A percentile compares a stretch with the other conserved stretches of the same genome.
Evolutionary conservation across 2,888 invertebrate genomes (phyloP).

Genomic region (Artemia sp.): DNA sequence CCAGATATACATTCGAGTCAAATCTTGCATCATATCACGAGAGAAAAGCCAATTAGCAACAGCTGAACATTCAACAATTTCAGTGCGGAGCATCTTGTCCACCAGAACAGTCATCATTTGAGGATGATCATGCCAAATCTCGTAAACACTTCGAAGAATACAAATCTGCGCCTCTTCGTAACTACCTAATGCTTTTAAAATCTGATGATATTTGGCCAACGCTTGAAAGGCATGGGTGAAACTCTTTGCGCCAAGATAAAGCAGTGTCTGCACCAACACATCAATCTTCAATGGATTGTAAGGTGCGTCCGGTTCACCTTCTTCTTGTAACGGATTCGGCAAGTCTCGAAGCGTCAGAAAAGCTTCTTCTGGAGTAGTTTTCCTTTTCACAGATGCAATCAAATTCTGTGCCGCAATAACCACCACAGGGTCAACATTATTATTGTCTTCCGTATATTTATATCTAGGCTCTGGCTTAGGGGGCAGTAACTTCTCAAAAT

Average conservation of each 20-base stretch:
- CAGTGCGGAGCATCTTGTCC: slow-evolving; percentile 92
- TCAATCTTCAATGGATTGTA: slow-evolving; percentile 89
- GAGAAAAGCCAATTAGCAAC: slow-evolving; percentile 97
- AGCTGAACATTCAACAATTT: slow-evolving; percentile 87
- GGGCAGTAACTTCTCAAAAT: slow-evolving; percentile 67
- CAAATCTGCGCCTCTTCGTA: slow-evolving; percentile 91
- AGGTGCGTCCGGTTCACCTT: slow-evolving; percentile 45
- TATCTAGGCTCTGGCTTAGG: slow-evolving; percentile 65
- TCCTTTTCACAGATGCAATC: slow-evolving; percentile 31
- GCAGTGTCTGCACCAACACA: slow-evolving; percentile 84
- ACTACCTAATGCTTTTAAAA: slow-evolving; percentile 76
- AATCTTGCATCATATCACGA: slow-evolving; percentile 73
- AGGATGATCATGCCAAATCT: slow-evolving; percentile 86
- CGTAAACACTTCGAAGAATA: slow-evolving; percentile 75
- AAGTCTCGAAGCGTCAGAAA: slow-evolving; percentile 67
- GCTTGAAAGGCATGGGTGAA: slow-evolving; percentile 97
- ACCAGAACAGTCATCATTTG: slow-evolving; percentile 73
- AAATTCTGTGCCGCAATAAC: slow-evolving; percentile 17
- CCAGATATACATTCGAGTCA: slow-evolving; percentile 84
- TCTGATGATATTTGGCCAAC: slow-evolving; percentile 87
- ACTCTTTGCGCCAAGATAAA: slow-evolving; percentile 86
- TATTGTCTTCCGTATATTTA: slow-evolving; percentile 75
- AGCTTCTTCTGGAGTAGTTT: slow-evolving; percentile 77
- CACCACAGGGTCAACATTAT: slow-evolving; percentile 7
- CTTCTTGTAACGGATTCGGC: slow-evolving; percentile 55